Evolutionary conservation across 2,113 vertebrate genomes (phyloP), one percentile per base, ranked within the genome.

Genomic region (Heterochromis multidens): DNA sequence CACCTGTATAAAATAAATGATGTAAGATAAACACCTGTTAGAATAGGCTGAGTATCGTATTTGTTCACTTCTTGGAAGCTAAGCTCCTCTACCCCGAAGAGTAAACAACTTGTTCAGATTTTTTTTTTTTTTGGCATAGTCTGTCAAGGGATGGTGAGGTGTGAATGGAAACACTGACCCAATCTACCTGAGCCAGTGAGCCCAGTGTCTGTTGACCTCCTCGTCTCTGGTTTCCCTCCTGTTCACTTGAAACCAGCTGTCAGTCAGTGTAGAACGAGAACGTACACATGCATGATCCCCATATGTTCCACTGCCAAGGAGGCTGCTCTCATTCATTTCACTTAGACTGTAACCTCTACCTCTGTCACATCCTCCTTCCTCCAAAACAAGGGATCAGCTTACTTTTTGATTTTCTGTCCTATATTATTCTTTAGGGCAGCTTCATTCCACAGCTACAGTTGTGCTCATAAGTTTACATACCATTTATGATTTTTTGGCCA

Each of bases 91-190:
- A 19, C 70, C 12, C 25, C 33, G 31, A 54, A 67, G 33, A 79
- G 52, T 23, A 46, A 74, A 61, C 60, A 19, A 77, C 81, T 59
- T 43, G 40, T 67, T 76, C 16, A 76, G 65, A 23, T 31, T 6
- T 3, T 37, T 10, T 77, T 79, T 82, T 59, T 67, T 37, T 58
- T 5, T 77, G 21, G 46, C 3, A 1, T 25, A 11, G 49, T 65
- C 60, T 21, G 86, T 83, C 7, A n/a, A 63, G 43, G 81, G 63
- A 82, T 40, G 74, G 85, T 49, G 81, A 91, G 86, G 88, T 89
- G 88, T 91, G 88, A 93, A 88, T 95, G 95, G 94, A 95, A 95
- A 95, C 87, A 94, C 63, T 93, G 90, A 92, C 81, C 80, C 60
- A 70, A 29, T 92, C 87, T 84, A 94, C 92, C 88, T 91, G 93